A percentile compares a stretch with the other conserved stretches of the same genome.
Conservation (phyloP, 2,797 vertebrate genomes). For the Dendrocincla fuliginosa region DNA sequence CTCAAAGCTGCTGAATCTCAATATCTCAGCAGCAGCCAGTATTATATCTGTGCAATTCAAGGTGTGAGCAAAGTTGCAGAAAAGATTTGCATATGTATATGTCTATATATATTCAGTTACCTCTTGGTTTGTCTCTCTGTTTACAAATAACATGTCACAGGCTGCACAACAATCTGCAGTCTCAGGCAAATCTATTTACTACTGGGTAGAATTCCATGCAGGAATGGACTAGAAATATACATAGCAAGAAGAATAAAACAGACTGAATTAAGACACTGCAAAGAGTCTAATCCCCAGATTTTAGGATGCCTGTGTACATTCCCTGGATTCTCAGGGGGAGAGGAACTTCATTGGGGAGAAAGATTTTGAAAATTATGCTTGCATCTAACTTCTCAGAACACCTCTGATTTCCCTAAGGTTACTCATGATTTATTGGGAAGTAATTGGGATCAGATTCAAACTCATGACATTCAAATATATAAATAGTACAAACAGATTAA, state of each 20-base stretch:
- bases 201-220: not conserved
- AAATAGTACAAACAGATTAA: not conserved
- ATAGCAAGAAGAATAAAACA: not conserved
- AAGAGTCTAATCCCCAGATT: not conserved
- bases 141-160: not conserved
- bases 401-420: not conserved
- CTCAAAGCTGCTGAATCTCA: not conserved
- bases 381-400: not conserved
- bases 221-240: not conserved
- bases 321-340: not conserved
- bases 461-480: not conserved
- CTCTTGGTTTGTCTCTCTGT: not conserved
- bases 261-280: not conserved
- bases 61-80: not conserved
- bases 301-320: not conserved
- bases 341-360: not conserved
- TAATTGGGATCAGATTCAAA: not conserved
- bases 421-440: not conserved
- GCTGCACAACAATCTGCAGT: not conserved
- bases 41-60: not conserved
- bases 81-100: not conserved
- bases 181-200: not conserved
- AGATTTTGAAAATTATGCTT: not conserved
- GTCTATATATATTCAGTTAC: not conserved
- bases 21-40: not conserved